Percentiles rank a stretch among this genome's conserved stretches.
Evolutionary conservation across 2,797 vertebrate species (phyloP).

Genomic region (Acridotheres tristis): DNA sequence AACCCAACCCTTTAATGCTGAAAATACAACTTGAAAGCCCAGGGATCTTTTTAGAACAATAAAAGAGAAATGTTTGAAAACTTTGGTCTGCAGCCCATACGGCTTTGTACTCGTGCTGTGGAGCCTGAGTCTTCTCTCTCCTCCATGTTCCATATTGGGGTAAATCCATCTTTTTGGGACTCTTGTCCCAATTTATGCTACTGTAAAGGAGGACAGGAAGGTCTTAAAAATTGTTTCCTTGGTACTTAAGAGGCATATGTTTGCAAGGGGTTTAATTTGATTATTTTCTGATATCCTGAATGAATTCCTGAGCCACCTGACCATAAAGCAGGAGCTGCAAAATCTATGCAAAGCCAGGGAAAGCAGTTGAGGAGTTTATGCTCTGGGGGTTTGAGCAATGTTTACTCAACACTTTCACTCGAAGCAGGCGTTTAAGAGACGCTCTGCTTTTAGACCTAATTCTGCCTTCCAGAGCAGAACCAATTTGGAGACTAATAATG

Average conservation of each 20-base stretch:
- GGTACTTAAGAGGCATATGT: background rate
- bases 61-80: background rate
- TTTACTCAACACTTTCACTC: slow-evolving; percentile 53
- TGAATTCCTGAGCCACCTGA: slow-evolving; percentile 8
- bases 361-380: slow-evolving; percentile 26
- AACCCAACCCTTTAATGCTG: background rate
- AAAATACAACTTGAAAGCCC: background rate
- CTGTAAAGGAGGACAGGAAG: background rate
- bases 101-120: background rate
- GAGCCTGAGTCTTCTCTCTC: background rate
- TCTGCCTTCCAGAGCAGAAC: slow-evolving; percentile 52
- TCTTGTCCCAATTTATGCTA: background rate
- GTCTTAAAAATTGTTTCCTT: background rate
- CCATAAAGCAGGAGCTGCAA: slow-evolving; percentile 23
- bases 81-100: background rate
- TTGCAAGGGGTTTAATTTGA: slow-evolving; percentile 10
- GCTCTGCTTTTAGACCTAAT: slow-evolving; percentile 49
- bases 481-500: slow-evolving; percentile 60
- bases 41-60: background rate
- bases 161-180: background rate
- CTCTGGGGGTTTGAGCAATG: slow-evolving; percentile 17
- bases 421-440: slow-evolving; percentile 18
- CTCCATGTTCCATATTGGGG: background rate
- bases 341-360: slow-evolving; percentile 41
- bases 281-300: slow-evolving; percentile 32